These are phyloP conservation scores for Menidia beryllina DNA, from an alignment of 2,113 vertebrate species.

Conservation along the genomic window DNA sequence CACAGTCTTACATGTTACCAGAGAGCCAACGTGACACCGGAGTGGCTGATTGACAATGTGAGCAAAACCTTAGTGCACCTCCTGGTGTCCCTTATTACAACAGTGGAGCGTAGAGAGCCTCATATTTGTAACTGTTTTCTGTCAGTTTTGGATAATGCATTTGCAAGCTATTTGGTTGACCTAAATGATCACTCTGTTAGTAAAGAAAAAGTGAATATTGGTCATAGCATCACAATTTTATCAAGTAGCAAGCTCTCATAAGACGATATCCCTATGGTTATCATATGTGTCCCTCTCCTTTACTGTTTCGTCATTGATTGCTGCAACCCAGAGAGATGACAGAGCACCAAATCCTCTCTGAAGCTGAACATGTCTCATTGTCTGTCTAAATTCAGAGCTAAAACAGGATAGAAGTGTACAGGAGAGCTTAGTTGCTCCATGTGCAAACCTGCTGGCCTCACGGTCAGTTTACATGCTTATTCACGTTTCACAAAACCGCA, in stretches of 20 bases:
- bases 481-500: conserved; percentile 39
- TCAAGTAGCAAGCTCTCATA: not conserved
- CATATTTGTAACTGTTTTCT: not conserved
- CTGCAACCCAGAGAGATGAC: not conserved
- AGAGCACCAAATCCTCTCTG: not conserved
- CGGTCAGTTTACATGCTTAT: conserved; percentile 25
- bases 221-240: not conserved
- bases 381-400: not conserved
- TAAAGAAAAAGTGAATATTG: not conserved
- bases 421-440: not conserved
- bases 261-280: too few relatives aligned
- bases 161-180: not conserved
- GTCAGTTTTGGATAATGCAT: not conserved
- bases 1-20: conserved; percentile 46
- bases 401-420: conserved; percentile 5
- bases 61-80: conserved; percentile 28
- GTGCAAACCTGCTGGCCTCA: conserved; percentile 1
- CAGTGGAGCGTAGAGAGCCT: not conserved
- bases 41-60: conserved; percentile 33
- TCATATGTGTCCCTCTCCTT: too few relatives aligned
- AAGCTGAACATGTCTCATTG: not conserved
- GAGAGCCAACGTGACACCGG: conserved; percentile 59
- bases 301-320: too few relatives aligned
- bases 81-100: conserved; percentile 1
- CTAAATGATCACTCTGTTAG: conserved; percentile 17